Evolutionary conservation across 2,113 vertebrate genomes (phyloP).

Genomic region (Mystacornis crossleyi): DNA sequence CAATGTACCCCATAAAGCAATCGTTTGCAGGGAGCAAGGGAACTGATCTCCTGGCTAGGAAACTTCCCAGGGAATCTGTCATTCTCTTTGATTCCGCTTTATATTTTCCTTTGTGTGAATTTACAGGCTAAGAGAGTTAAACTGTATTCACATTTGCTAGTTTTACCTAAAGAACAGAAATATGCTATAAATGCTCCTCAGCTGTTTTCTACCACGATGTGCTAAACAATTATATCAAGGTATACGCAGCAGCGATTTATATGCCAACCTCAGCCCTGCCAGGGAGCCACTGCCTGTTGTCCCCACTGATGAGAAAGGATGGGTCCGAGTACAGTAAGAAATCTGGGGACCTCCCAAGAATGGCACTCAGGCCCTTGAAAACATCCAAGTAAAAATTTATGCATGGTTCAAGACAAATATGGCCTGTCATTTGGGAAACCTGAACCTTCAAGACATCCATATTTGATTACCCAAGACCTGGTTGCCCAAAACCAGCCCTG

Average conservation of each 20-base stretch:
- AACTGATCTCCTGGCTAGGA: slow-evolving; percentile 53
- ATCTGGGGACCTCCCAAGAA: neutral
- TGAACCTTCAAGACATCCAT: neutral
- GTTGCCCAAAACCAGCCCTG: neutral
- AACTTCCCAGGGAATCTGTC: slow-evolving; percentile 59
- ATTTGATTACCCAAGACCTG: neutral
- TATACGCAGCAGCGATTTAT: neutral
- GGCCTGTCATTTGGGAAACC: neutral
- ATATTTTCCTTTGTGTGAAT: slow-evolving; percentile 43
- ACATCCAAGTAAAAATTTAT: neutral
- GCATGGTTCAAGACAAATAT: neutral
- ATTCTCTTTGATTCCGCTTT: slow-evolving; percentile 32
- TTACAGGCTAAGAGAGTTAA: slow-evolving; percentile 22
- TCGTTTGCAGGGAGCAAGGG: slow-evolving; percentile 30
- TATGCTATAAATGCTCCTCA: neutral
- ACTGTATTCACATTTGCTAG: neutral
- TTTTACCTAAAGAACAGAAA: slow-evolving; percentile 34
- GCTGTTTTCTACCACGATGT: neutral
- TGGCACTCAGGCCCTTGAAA: neutral
- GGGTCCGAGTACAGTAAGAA: neutral
- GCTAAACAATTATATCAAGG: neutral
- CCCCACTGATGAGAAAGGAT: neutral
- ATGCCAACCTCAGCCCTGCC: neutral
- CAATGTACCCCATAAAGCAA: slow-evolving; percentile 34
- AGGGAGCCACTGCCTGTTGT: neutral